Conservation (phyloP, 2,888 invertebrate genomes). For the Acrobasis consociella region DNA sequence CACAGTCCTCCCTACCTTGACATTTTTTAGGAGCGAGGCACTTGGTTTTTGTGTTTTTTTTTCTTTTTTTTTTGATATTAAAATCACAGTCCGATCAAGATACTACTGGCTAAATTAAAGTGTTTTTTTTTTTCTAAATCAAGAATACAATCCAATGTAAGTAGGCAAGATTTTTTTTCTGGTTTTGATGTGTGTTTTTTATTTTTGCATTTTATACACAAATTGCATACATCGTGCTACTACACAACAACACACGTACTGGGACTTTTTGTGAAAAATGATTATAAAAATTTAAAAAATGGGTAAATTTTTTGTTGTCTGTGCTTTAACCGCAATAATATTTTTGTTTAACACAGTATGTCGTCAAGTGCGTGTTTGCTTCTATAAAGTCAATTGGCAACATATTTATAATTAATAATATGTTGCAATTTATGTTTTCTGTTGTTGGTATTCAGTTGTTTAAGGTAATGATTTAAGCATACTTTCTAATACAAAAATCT, state of each 20-base stretch:
- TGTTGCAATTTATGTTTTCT: slow-evolving; percentile 99
- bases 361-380: slow-evolving; percentile 99
- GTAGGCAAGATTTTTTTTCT: slow-evolving; percentile 54
- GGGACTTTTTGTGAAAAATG: slow-evolving; percentile 54
- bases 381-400: slow-evolving; percentile 99
- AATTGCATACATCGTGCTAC: slow-evolving; percentile 49
- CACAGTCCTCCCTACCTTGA: slow-evolving; percentile 76
- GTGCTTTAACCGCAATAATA: slow-evolving; percentile 39
- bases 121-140: slow-evolving; percentile 51
- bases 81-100: slow-evolving; percentile 61
- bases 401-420: slow-evolving; percentile 99
- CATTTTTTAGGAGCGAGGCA: slow-evolving; percentile 77
- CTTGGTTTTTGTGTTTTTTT: slow-evolving; percentile 57
- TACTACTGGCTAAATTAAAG: slow-evolving; percentile 64
- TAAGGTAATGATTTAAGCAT: slow-evolving; percentile 86
- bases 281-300: slow-evolving; percentile 27
- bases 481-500: slow-evolving; percentile 6
- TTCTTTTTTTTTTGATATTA: slow-evolving; percentile 38
- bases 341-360: slow-evolving; percentile 87
- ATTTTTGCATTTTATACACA: slow-evolving; percentile 57
- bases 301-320: slow-evolving; percentile 37
- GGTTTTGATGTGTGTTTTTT: slow-evolving; percentile 40
- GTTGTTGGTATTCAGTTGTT: slow-evolving; percentile 99
- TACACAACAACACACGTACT: slow-evolving; percentile 53
- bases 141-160: slow-evolving; percentile 67